These are phyloP conservation scores for Penaeus japonicus DNA, from an alignment of 1,140 invertebrate genomes.

Conservation along the genomic window DNA sequence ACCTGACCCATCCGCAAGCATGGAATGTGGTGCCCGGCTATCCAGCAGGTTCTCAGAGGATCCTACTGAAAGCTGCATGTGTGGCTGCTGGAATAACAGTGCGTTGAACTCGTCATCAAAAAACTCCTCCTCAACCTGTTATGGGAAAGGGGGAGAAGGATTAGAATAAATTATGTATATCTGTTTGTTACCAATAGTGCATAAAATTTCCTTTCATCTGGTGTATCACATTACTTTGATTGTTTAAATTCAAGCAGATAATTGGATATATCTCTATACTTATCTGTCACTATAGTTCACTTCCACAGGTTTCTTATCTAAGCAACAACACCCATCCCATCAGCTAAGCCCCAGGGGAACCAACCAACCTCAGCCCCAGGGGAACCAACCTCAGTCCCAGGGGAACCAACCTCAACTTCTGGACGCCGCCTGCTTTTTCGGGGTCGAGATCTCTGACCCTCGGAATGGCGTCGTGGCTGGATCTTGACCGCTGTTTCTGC, in stretches of 20 bases:
- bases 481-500: conserved; percentile 27
- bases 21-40: conserved; percentile 50
- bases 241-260: too few relatives aligned
- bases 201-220: too few relatives aligned
- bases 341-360: neutral
- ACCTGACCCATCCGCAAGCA: conserved; percentile 56
- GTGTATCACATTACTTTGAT: too few relatives aligned
- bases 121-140: conserved; percentile 59
- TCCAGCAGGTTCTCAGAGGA: conserved; percentile 59
- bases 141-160: neutral
- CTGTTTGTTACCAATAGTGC: too few relatives aligned
- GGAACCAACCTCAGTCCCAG: too few relatives aligned
- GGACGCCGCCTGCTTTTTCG: conserved; percentile 21
- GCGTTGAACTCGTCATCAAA: conserved; percentile 59
- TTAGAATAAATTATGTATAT: neutral
- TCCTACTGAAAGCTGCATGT: conserved; percentile 59
- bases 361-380: conserved; percentile 38
- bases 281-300: too few relatives aligned
- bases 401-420: conserved; percentile 38
- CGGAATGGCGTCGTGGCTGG: conserved; percentile 29
- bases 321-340: too few relatives aligned
- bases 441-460: conserved; percentile 32
- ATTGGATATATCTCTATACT: too few relatives aligned
- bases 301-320: too few relatives aligned
- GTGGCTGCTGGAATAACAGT: conserved; percentile 56